Conservation (phyloP, 2,888 invertebrate species). For the Phanerotoma sp. region DNA sequence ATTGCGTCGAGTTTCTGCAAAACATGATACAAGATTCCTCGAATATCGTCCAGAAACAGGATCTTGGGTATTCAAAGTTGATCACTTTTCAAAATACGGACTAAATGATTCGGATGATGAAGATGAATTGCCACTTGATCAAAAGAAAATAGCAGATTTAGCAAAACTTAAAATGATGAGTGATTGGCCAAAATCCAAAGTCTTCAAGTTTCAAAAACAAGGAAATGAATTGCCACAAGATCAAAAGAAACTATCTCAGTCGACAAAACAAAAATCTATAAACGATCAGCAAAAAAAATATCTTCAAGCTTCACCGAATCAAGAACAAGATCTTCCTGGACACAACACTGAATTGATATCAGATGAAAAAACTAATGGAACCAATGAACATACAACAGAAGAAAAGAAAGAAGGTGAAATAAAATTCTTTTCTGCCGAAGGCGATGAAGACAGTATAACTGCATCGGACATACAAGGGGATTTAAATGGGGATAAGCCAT, state of each 20-base stretch:
- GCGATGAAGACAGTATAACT: slow-evolving; percentile 6
- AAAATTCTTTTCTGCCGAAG: not conserved
- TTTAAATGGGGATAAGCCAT: slow-evolving; percentile 20
- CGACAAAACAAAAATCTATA: too few relatives aligned
- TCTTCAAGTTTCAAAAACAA: too few relatives aligned
- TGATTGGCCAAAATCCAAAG: slow-evolving; percentile 20
- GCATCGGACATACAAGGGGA: slow-evolving; percentile 8
- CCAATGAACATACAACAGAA: not conserved
- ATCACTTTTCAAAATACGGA: slow-evolving; percentile 94
- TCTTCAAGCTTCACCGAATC: not conserved
- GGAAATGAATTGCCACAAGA: too few relatives aligned
- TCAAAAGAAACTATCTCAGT: too few relatives aligned
- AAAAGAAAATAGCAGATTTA: slow-evolving; percentile 36
- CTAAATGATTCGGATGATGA: slow-evolving; percentile 86
- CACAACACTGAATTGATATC: not conserved
- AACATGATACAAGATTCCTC: slow-evolving; percentile 87
- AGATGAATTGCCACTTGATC: slow-evolving; percentile 54
- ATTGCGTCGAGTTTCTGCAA: slow-evolving; percentile 79
- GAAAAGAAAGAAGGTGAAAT: not conserved
- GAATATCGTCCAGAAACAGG: slow-evolving; percentile 96
- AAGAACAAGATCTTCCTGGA: slow-evolving; percentile 11
- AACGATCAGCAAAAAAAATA: slow-evolving; percentile 8
- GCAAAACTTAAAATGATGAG: not conserved
- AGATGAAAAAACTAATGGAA: not conserved
- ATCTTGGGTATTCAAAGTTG: slow-evolving; percentile 95